Percentiles rank a stretch among this genome's conserved stretches.
Conservation (phyloP, 2,113 vertebrate species). For the Numida meleagris region DNA sequence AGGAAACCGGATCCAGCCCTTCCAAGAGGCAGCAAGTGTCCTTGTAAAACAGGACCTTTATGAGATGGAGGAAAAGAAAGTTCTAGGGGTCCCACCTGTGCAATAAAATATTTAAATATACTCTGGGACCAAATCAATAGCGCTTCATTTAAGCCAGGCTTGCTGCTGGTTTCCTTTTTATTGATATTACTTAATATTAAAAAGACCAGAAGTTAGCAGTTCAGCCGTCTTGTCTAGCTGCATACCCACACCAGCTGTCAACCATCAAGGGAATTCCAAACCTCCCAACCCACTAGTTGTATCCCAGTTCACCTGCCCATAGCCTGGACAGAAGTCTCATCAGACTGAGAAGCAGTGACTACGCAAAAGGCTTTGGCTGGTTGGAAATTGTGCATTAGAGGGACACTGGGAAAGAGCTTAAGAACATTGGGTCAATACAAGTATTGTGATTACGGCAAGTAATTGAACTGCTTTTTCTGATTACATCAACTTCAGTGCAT, state of each 20-base stretch:
- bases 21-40: constrained; percentile 18
- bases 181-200: background rate
- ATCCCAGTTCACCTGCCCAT: background rate
- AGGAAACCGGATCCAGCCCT: constrained; percentile 24
- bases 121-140: constrained; percentile 15
- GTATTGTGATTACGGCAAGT: background rate
- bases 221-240: background rate
- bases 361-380: background rate
- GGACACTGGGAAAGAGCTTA: background rate
- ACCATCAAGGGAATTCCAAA: background rate
- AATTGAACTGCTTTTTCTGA: background rate
- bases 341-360: background rate
- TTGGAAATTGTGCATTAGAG: background rate
- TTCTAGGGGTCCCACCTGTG: constrained; percentile 17
- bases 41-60: constrained; percentile 47
- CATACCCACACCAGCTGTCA: background rate
- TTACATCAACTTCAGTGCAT: background rate
- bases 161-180: constrained; percentile 5
- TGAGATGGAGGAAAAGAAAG: constrained; percentile 19
- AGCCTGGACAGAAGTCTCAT: background rate
- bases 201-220: background rate
- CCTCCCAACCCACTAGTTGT: background rate
- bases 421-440: background rate
- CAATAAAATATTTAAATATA: constrained; percentile 46
- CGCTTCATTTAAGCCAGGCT: background rate